These are phyloP conservation scores for Thaumatotibia leucotreta DNA, from an alignment of 1,140 invertebrate species.

Conservation along the genomic window DNA sequence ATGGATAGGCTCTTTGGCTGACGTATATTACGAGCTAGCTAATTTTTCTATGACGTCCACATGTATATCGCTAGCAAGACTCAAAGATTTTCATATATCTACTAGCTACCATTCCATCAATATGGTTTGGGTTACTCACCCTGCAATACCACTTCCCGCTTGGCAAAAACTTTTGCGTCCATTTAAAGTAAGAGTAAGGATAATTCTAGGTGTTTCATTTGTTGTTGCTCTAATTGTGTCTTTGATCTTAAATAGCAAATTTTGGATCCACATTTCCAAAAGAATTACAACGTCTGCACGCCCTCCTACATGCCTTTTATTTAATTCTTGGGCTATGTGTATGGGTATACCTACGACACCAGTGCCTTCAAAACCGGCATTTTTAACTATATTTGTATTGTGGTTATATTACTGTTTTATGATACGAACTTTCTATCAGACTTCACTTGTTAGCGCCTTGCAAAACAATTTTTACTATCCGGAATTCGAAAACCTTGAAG, in stretches of 20 bases:
- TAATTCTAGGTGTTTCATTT: slow-evolving; percentile 37
- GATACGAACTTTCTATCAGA: slow-evolving; percentile 58
- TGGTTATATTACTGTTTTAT: slow-evolving; percentile 62
- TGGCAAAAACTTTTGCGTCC: slow-evolving; percentile 49
- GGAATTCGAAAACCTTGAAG: slow-evolving; percentile 42
- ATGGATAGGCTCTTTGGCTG: slow-evolving; percentile 55
- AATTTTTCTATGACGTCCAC: slow-evolving; percentile 63
- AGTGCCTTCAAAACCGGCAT: slow-evolving; percentile 35
- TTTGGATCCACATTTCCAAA: slow-evolving; percentile 18
- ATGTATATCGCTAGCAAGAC: slow-evolving; percentile 42
- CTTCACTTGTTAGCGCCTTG: slow-evolving; percentile 47
- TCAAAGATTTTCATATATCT: slow-evolving; percentile 49
- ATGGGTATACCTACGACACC: slow-evolving; percentile 46
- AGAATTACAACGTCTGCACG: neutral
- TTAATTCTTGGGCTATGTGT: slow-evolving; percentile 50
- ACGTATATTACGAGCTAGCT: slow-evolving; percentile 46
- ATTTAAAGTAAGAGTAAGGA: slow-evolving; percentile 30
- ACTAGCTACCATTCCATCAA: slow-evolving; percentile 32
- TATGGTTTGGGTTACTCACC: slow-evolving; percentile 51
- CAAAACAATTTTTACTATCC: slow-evolving; percentile 41
- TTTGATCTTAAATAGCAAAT: slow-evolving; percentile 31
- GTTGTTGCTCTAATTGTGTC: slow-evolving; percentile 31
- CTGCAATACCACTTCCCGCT: slow-evolving; percentile 18
- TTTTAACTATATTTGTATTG: slow-evolving; percentile 31
- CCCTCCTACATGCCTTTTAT: slow-evolving; percentile 30